Evolutionary conservation across 2,113 vertebrate genomes (phyloP).

Genomic region (Pteropus alecto): DNA sequence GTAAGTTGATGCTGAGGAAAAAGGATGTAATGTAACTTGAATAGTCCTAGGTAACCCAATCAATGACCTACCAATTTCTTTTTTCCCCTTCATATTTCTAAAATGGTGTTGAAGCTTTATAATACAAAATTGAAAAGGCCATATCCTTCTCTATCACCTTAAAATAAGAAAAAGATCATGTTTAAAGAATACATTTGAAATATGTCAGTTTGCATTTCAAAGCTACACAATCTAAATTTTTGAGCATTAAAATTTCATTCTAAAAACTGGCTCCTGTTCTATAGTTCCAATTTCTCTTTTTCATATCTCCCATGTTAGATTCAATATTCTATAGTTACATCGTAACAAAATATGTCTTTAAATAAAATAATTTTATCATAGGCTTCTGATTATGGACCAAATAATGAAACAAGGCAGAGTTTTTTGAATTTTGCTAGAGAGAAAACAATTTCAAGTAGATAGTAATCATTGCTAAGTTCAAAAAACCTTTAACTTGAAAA

Average conservation of each 20-base stretch:
- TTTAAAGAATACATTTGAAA: conserved; percentile 31
- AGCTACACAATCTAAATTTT: neutral
- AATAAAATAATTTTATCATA: conserved; percentile 36
- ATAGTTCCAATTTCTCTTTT: neutral
- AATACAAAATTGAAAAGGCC: neutral
- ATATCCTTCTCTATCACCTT: neutral
- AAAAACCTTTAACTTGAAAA: neutral
- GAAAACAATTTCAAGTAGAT: neutral
- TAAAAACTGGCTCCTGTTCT: neutral
- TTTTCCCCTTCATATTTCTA: neutral
- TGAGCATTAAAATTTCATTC: neutral
- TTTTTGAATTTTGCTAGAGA: neutral
- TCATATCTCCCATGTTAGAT: neutral
- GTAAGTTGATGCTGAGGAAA: neutral
- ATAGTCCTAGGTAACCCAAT: neutral
- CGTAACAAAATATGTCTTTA: conserved; percentile 35
- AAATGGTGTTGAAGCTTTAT: neutral
- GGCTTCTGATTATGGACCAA: neutral
- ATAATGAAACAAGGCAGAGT: neutral
- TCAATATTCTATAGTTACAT: neutral
- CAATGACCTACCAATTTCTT: neutral
- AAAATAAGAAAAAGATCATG: neutral
- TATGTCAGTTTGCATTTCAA: neutral
- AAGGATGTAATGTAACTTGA: neutral
- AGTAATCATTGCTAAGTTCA: conserved; percentile 12